phyloP scores from a whole-genome alignment of 2,113 vertebrate genomes.

The Upupa epops region DNA sequence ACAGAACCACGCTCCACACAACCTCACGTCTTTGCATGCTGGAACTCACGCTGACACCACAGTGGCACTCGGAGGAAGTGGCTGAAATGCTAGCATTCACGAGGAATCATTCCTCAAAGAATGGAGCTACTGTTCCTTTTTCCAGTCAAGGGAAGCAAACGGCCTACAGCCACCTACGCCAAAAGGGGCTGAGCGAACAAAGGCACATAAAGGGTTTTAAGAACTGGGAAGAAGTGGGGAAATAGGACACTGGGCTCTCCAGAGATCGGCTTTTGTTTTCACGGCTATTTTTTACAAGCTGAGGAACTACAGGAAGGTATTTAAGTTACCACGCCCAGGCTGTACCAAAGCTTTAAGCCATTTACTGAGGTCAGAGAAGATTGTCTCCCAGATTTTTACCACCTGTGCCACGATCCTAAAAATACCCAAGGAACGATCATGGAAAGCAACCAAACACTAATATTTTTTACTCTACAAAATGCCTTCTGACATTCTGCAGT shows the following conservation, averaged over 20 bases:
- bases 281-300: not conserved
- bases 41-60: not conserved
- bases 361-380: not conserved
- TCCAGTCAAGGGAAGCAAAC: not conserved
- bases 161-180: not conserved
- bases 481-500: not conserved
- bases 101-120: slow-evolving; percentile 26
- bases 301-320: not conserved
- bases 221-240: not conserved
- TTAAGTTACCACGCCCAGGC: not conserved
- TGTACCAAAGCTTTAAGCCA: not conserved
- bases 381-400: not conserved
- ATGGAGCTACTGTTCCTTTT: slow-evolving; percentile 25
- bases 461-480: not conserved
- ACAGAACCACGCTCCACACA: not conserved
- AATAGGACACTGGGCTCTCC: not conserved
- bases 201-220: not conserved
- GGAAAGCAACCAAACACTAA: not conserved
- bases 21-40: not conserved
- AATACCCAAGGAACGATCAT: not conserved
- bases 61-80: not conserved
- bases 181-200: not conserved
- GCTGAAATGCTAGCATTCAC: slow-evolving; percentile 12
- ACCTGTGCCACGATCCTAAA: not conserved
- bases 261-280: not conserved